A percentile compares a stretch with the other conserved stretches of the same genome.
Conservation (phyloP, 2,888 invertebrate genomes). For the Stenodera caucasica region DNA sequence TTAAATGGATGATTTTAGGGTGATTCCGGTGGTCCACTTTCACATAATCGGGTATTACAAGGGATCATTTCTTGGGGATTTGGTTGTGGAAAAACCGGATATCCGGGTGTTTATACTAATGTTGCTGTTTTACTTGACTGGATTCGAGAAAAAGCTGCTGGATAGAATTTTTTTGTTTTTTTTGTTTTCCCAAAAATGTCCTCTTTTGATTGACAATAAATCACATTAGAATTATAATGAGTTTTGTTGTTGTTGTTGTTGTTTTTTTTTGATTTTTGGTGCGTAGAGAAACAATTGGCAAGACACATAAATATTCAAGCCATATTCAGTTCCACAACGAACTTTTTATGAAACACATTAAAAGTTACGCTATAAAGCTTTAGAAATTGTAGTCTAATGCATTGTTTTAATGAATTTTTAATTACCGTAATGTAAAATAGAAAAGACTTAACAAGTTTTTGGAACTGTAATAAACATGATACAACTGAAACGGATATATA, state of each 20-base stretch:
- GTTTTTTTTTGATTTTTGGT: too few species aligned
- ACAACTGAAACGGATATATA: too few species aligned
- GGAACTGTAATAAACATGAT: not conserved
- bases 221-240: not conserved
- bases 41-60: slow-evolving; percentile 10
- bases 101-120: slow-evolving; percentile 23
- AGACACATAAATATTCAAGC: slow-evolving; percentile 10
- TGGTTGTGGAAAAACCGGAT: slow-evolving; percentile 14
- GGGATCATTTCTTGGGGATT: slow-evolving; percentile 24
- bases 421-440: slow-evolving; percentile 1
- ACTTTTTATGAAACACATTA: slow-evolving; percentile 20
- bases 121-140: not conserved
- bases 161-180: not conserved
- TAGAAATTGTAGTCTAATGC: slow-evolving; percentile 9
- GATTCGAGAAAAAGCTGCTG: not conserved
- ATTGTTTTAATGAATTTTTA: slow-evolving; percentile 13
- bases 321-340: slow-evolving; percentile 13
- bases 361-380: slow-evolving; percentile 13
- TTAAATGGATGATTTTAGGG: too few species aligned
- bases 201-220: not conserved
- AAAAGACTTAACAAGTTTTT: slow-evolving; percentile 1
- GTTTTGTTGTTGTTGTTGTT: too few species aligned
- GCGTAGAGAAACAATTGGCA: not conserved
- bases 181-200: not conserved
- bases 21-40: slow-evolving; percentile 26